These are phyloP conservation scores for Sciurus vulgaris DNA, from an alignment of 2,797 vertebrate species.

Conservation along the genomic window DNA sequence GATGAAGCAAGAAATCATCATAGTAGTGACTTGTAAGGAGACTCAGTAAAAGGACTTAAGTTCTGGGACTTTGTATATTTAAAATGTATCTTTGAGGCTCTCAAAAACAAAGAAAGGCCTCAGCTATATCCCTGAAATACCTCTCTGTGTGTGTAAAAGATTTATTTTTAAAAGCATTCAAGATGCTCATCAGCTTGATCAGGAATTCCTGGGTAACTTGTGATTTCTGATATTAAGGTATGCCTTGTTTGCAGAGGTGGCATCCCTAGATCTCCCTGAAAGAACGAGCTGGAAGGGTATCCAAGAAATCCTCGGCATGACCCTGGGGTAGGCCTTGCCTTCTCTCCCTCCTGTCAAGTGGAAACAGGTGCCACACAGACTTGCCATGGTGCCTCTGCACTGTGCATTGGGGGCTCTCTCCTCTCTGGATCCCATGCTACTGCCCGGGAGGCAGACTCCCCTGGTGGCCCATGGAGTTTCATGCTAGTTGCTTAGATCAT, in stretches of 20 bases:
- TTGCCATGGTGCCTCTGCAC: too few species aligned
- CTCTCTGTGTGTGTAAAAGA: background rate
- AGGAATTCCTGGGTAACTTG: background rate
- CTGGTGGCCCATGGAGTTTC: rapidly evolving
- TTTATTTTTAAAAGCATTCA: background rate
- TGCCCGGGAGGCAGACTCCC: rapidly evolving
- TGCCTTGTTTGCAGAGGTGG: background rate
- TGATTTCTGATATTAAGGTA: background rate
- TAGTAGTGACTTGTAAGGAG: background rate
- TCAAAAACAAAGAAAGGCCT: background rate
- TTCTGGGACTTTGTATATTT: background rate
- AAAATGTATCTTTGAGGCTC: background rate
- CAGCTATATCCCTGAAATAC: background rate
- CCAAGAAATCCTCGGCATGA: background rate
- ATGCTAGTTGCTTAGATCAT: background rate
- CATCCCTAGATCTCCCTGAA: background rate
- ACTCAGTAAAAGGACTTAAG: constrained; percentile 19
- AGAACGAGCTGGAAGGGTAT: background rate
- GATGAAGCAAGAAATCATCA: background rate
- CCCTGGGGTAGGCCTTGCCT: rapidly evolving
- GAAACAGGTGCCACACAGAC: background rate
- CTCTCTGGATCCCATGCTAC: rapidly evolving
- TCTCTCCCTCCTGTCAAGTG: background rate
- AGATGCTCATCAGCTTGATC: background rate
- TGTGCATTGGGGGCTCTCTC: rapidly evolving